Evolutionary conservation across 2,113 vertebrate species (phyloP).

Genomic region (Indicator indicator): DNA sequence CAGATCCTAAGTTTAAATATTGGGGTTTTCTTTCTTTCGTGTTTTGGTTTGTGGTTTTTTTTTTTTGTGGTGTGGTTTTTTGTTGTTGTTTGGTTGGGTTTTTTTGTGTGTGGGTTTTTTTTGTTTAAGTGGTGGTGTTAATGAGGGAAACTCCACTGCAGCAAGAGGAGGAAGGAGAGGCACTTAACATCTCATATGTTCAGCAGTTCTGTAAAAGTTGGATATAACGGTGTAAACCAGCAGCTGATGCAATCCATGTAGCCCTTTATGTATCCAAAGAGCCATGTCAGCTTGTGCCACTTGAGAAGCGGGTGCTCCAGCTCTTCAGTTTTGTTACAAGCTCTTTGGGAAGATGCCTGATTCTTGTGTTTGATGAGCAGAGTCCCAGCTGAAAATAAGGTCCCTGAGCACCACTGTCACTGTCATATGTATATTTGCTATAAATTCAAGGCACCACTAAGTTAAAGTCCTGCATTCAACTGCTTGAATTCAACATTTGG

Average conservation of each 20-base stretch:
- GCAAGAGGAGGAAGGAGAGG: background rate
- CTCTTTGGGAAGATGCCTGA: background rate
- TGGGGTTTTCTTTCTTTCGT: background rate
- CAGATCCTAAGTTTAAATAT: slow-evolving; percentile 3
- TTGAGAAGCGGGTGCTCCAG: background rate
- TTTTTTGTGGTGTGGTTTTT: too few relatives aligned
- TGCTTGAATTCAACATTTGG: background rate
- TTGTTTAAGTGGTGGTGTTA: background rate
- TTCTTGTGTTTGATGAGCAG: background rate
- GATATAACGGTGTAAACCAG: background rate
- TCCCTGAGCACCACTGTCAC: background rate
- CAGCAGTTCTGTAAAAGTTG: background rate
- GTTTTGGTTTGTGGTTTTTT: background rate
- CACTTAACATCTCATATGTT: background rate
- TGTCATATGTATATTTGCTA: accelerated
- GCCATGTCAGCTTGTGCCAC: background rate
- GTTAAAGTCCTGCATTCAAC: background rate
- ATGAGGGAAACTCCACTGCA: background rate
- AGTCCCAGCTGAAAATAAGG: background rate
- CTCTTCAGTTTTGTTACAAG: background rate
- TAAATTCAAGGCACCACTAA: background rate
- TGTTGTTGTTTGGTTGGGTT: too few relatives aligned
- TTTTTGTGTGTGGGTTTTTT: too few relatives aligned
- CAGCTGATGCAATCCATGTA: background rate
- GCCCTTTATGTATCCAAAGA: background rate